Base-by-base conservation (phyloP, 2,888 invertebrate genomes). In the Conops quadrifasciatus region DNA sequence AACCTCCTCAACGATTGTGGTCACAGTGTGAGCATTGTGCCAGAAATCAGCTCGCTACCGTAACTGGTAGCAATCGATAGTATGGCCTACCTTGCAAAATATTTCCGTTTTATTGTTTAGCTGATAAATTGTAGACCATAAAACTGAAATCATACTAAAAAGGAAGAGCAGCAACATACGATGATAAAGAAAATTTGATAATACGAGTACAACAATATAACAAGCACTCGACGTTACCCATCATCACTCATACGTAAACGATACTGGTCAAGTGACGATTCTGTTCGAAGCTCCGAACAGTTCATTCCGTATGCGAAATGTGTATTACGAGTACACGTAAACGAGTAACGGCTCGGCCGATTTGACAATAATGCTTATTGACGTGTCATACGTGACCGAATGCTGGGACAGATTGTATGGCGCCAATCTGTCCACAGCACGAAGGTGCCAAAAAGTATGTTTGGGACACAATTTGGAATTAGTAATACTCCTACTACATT, bases 301-400 rank as follows among this genome's bases (percentile, higher is more conserved):
- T n/a, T n/a, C 58, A 67, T 58, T 67, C 45, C n/a, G 67, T 67
- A 67, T 67, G 67, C 67, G n/a, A 26, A 16, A 26, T 11, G 26
- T 45, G 67, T 24, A 16, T 58, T 45, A 58, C 58, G 26, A 58
- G 28, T 36, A 36, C 4, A 36, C 36, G 36, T 36, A 36, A 9
- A 4, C 9, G 5, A 9, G 58, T 58, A 66, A 56, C 43, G 67
- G 43, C 56, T 58, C 67, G 58, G 19, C 36, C 28, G 26, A 64
- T 56, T 30, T 58, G 67, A 43, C 58, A 21, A 28, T 53, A 51
- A 65, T 51, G 30, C 30, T 64, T 65, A 51, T 65, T 51, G 65
- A 26, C 51, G 51, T 65, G 65, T 30, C 19, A 9, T 51, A 65
- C 65, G 65, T 65, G 65, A 51, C 21, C 65, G 30, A 64, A 24